Base-by-base conservation (phyloP, 2,888 invertebrate genomes). In the Hemicrepidius hirtus region DNA sequence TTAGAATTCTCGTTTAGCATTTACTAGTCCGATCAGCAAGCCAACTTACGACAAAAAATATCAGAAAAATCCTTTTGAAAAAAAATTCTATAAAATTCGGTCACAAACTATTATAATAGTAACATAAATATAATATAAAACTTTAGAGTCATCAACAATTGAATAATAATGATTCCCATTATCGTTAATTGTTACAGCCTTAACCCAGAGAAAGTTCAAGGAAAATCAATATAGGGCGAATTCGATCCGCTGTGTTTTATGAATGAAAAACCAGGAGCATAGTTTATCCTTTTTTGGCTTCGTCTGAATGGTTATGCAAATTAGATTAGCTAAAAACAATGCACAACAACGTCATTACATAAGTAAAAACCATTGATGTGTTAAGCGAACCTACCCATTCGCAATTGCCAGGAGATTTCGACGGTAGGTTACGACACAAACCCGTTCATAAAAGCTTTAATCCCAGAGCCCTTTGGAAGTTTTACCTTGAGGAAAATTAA, bases 341-440 rank as follows among this genome's bases (percentile, higher is more conserved):
- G 57, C 57, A 35, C 10, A n/a, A n/a, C 10, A n/a, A 20, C 57
- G 16, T 35, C 21, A n/a, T n/a, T 37, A 57, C 40, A 57, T 18
- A 10, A 20, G 7, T 40, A 57, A 57, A 53, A 35, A 57, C 18
- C 57, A 37, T 28, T 53, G 35, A 57, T 57, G 53, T 50, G 50
- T 16, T 28, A 28, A 49, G 28, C 32, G 28, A 24, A n/a, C 21
- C 7, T 18, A 50, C 9, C 18, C 10, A 50, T n/a, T 5, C 16
- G 55, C 64, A 35, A 53, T 49, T 49, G n/a, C 40, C 9, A 7
- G 50, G 65, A 49, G 65, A 65, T 53, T 65, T 65, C 53, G 24
- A 65, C 24, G 37, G 20, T 65, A 9, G 12, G 24, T 37, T 21
- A 18, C 6, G 6, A 37, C 10, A 20, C 35, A n/a, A 49, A 64